A percentile compares a stretch with the other conserved stretches of the same genome.
Evolutionary conservation across 2,797 vertebrate species (phyloP).

Genomic region (Sebastes baramenuke): DNA sequence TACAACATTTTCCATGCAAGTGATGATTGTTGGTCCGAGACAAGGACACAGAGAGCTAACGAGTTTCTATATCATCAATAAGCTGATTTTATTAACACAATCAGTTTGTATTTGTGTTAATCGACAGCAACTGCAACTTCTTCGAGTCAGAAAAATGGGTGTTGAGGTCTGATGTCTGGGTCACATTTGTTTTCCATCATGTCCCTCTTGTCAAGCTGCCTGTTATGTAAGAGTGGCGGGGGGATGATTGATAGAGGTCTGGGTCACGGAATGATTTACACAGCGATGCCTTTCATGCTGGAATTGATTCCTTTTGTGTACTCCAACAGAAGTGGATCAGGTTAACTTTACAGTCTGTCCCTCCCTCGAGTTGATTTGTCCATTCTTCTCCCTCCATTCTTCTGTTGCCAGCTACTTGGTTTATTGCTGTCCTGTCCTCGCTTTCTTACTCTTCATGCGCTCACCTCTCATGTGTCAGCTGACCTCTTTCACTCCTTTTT

Average conservation of each 20-base stretch:
- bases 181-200: conserved; percentile 54
- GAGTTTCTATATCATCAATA: background rate
- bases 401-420: conserved; percentile 13
- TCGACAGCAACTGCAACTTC: background rate
- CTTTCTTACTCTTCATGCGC: conserved; percentile 3
- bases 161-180: background rate
- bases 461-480: conserved; percentile 23
- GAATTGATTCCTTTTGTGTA: conserved; percentile 68
- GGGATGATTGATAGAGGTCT: conserved; percentile 59
- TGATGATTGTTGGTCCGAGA: conserved; percentile 5
- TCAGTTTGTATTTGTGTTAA: conserved; percentile 6
- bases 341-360: conserved; percentile 38
- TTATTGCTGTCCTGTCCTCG: background rate
- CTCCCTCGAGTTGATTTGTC: conserved; percentile 6
- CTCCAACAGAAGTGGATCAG: conserved; percentile 26
- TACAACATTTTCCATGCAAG: background rate
- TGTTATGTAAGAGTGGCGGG: conserved; percentile 48
- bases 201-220: conserved; percentile 22
- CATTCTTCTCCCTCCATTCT: conserved; percentile 24
- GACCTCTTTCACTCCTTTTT: conserved; percentile 5
- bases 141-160: conserved; percentile 4
- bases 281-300: conserved; percentile 71
- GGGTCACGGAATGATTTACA: conserved; percentile 68
- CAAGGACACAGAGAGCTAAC: conserved; percentile 15
- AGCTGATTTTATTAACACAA: background rate